Percentiles rank a stretch among this genome's conserved stretches.
These are phyloP conservation scores for Bergia sp. DNA, from an alignment of 92 coral and sea anemone species.

Conservation along the genomic window DNA sequence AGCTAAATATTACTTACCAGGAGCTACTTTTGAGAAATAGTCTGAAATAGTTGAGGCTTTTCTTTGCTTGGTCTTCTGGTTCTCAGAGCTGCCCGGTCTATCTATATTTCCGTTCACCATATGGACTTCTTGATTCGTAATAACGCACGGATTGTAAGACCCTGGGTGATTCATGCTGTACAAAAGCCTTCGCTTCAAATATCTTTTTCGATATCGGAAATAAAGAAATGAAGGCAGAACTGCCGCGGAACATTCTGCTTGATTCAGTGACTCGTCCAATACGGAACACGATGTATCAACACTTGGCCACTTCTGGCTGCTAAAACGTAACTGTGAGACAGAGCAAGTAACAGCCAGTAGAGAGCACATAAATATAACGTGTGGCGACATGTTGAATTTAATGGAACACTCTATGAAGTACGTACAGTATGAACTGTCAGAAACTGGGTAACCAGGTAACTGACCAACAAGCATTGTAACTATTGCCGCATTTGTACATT, in stretches of 20 bases:
- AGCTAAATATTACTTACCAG: constrained; percentile 48
- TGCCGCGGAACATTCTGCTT: constrained; percentile 45
- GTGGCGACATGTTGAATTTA: constrained; percentile 43
- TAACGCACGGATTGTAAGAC: constrained; percentile 47
- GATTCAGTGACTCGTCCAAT: constrained; percentile 45
- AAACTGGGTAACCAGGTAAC: constrained; percentile 41
- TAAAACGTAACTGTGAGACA: constrained; percentile 43
- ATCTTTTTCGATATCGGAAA: constrained; percentile 43
- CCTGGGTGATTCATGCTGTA: constrained; percentile 51
- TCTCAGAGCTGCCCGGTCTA: constrained; percentile 47
- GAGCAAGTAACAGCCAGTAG: constrained; percentile 46
- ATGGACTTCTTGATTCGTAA: constrained; percentile 49
- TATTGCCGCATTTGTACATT: constrained; percentile 39
- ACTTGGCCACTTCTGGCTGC: constrained; percentile 47
- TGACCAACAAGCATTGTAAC: constrained; percentile 41
- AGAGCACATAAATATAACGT: constrained; percentile 44
- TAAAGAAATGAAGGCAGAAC: constrained; percentile 43
- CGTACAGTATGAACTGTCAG: constrained; percentile 44
- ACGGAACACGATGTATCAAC: constrained; percentile 40
- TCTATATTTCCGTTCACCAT: constrained; percentile 50
- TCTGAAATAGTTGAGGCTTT: constrained; percentile 46
- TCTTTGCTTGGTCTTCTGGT: constrained; percentile 42
- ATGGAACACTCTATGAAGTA: constrained; percentile 39
- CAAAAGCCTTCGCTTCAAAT: constrained; percentile 49
- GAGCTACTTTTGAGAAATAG: constrained; percentile 49